These are phyloP conservation scores for Monarcha castaneiventris DNA, from an alignment of 2,113 vertebrate species.

Conservation along the genomic window DNA sequence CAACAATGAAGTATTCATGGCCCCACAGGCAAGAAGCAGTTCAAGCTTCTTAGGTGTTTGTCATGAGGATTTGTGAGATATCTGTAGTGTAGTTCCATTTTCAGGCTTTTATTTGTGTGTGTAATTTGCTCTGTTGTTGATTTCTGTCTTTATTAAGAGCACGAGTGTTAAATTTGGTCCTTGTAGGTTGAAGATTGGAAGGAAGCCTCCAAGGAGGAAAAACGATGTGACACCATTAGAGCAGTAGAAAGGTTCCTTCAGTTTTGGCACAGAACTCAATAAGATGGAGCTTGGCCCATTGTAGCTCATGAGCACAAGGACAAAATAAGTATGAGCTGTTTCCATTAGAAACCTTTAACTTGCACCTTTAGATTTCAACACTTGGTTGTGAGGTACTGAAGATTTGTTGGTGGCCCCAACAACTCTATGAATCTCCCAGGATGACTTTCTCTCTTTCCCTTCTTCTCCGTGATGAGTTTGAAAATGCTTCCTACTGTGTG, in stretches of 20 bases:
- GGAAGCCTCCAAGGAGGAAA: background rate
- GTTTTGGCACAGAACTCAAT: background rate
- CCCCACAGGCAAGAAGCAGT: background rate
- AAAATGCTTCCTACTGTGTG: background rate
- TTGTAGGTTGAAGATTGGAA: background rate
- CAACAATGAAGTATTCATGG: background rate
- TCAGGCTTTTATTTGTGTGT: background rate
- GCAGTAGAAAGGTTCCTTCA: background rate
- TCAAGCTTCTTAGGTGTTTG: background rate
- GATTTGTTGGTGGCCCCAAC: background rate
- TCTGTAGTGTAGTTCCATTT: background rate
- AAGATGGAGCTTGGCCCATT: background rate
- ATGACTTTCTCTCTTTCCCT: background rate
- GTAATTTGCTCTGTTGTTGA: background rate
- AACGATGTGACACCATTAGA: background rate
- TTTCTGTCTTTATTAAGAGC: background rate
- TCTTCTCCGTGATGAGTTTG: background rate
- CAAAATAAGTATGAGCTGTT: background rate
- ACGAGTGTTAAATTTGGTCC: background rate
- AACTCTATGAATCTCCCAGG: background rate
- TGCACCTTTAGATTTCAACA: background rate
- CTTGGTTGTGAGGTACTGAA: background rate
- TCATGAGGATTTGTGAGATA: background rate
- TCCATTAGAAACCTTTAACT: background rate
- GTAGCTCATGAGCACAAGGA: background rate